Conservation (phyloP, 2,797 vertebrate genomes). For the Clarias fuscus region DNA sequence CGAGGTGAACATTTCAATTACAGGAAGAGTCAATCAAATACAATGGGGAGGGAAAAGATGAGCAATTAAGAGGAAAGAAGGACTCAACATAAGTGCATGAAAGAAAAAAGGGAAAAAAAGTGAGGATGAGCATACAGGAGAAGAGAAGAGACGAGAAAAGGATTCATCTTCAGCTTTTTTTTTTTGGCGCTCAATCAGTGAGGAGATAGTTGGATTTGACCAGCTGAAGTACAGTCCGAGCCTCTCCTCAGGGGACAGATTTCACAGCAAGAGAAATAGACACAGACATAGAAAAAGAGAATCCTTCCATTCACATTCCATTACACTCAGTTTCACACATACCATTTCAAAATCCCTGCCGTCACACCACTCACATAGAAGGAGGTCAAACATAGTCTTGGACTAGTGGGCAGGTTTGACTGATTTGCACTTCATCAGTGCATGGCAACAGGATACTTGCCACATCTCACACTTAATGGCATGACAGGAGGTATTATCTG, state of each 20-base stretch:
- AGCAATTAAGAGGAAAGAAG: constrained; percentile 2
- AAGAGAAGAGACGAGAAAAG: not conserved
- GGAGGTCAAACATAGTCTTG: constrained; percentile 23
- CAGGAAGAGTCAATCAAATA: not conserved
- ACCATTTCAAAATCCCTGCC: constrained; percentile 16
- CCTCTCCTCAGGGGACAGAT: constrained; percentile 4
- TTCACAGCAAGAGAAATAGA: constrained; percentile 22
- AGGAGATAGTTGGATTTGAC: constrained; percentile 25
- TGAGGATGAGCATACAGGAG: not conserved
- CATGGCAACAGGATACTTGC: not conserved
- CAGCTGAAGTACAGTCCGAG: constrained; percentile 33
- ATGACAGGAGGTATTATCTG: constrained; percentile 3
- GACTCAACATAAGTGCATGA: not conserved
- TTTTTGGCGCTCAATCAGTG: constrained; percentile 1
- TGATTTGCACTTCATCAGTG: constrained; percentile 25
- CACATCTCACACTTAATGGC: not conserved
- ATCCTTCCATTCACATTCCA: constrained; percentile 39
- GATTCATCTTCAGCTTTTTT: constrained; percentile 17
- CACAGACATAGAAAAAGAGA: constrained; percentile 13
- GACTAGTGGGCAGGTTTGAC: constrained; percentile 11
- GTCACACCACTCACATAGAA: constrained; percentile 15
- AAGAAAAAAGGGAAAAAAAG: constrained; percentile 12
- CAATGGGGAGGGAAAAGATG: too few species aligned
- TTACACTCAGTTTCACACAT: constrained; percentile 36
- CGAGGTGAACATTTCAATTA: constrained; percentile 1